Evolutionary conservation across 2,113 vertebrate species (phyloP).

Genomic region (Oncorhynchus kisutch): DNA sequence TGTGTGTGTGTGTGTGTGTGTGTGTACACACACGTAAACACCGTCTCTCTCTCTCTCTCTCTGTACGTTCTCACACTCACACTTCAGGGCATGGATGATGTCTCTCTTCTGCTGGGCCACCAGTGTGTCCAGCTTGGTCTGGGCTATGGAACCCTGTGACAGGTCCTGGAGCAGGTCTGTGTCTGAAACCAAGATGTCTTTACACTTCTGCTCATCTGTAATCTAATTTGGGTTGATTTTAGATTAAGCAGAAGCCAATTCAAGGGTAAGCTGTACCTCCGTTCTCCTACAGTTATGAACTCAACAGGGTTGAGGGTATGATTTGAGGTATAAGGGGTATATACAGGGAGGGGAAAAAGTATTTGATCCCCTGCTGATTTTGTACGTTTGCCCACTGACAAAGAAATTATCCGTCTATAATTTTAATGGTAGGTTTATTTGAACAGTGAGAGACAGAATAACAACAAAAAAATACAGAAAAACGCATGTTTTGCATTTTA

Average conservation of each 20-base stretch:
- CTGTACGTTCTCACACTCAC: slow-evolving; percentile 69
- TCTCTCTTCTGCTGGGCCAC: slow-evolving; percentile 77
- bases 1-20: neutral
- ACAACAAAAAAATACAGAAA: too few species aligned
- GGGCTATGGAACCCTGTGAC: slow-evolving; percentile 75
- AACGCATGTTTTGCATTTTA: too few species aligned
- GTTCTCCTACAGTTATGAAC: neutral
- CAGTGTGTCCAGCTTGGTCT: slow-evolving; percentile 79
- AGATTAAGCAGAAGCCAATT: neutral
- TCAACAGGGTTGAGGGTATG: neutral
- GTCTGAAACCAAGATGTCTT: slow-evolving; percentile 63
- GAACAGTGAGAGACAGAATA: too few species aligned
- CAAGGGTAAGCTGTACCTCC: neutral
- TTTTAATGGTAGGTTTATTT: too few species aligned
- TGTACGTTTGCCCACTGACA: too few species aligned
- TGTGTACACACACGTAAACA: neutral
- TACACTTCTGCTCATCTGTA: neutral
- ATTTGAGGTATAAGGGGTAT: neutral
- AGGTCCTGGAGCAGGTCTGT: slow-evolving; percentile 81
- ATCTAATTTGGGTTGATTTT: neutral
- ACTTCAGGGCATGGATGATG: slow-evolving; percentile 81
- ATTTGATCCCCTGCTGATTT: too few species aligned
- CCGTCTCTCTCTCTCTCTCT: neutral
- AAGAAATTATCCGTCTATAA: too few species aligned
- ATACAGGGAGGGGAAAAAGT: too few species aligned